Base-by-base conservation (phyloP, 2,888 invertebrate genomes). In the Allolobophora icterica region DNA sequence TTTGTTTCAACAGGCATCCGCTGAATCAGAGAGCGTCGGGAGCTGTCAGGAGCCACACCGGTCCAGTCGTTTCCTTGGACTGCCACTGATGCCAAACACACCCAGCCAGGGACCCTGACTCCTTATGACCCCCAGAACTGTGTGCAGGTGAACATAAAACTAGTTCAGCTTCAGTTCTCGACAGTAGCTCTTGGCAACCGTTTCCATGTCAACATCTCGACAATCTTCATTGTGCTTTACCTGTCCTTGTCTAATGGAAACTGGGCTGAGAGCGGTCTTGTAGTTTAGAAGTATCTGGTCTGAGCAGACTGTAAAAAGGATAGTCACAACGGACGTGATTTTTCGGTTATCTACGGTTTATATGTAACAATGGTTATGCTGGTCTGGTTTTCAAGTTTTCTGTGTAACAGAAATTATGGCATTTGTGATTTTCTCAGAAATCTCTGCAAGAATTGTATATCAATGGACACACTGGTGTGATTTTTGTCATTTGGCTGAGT, bases 11-110 rank as follows among this genome's bases (percentile, higher is more conserved):
- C 71, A 90, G 84, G 90, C 90, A 19, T 90, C 90, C 6, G 45
- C 90, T 83, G 90, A 90, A 84, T 90, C 90, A 15, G 90, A 84
- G 40, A 84, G 84, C 40, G 52, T 52, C 24, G 84, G 90, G 1
- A 90, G 90, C 24, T 90, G 90, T 83, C 90, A 40, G 87, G 90
- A 90, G 33, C 35, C 84, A 42, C 40, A 84, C 42, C n/a, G 89
- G 30, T 42, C 89, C 40, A 87, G 87, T 34, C 87, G 87, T 24
- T 87, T 35, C 19, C 87, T 87, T 8, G 87, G 87, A 13, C 34
- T 35, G 34, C 87, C 87, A 24, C 87, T 15, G 87, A 15, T 38
- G 87, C 24, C 87, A 38, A 35, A 34, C 34, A 34, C 87, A 71
- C 52, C 52, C 52, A 24, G 6, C 71, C 71, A 71, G n/a, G 30